phyloP scores from a whole-genome alignment of 2,888 invertebrate genomes.

The Trichacis sp. region DNA sequence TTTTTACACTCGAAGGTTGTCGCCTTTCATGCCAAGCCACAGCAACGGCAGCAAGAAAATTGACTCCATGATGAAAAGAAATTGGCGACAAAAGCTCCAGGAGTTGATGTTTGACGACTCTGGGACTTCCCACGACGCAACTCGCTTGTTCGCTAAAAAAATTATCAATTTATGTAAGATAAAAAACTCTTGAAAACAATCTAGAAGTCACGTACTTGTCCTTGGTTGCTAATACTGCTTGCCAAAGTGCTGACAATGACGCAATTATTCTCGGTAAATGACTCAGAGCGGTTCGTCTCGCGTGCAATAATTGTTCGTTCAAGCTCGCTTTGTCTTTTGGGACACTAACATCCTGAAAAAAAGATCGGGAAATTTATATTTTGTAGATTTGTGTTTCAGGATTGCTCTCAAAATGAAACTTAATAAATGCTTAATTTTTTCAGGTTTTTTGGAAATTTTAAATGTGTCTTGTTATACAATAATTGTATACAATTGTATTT shows the following conservation, averaged over 20 bases:
- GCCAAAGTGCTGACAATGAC: constrained; percentile 84
- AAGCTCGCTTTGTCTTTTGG: constrained; percentile 62
- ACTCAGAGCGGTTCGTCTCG: constrained; percentile 81
- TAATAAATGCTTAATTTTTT: too few relatives aligned
- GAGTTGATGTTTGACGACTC: constrained; percentile 82
- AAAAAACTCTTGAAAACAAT: too few relatives aligned
- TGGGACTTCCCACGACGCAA: constrained; percentile 73
- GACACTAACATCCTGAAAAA: constrained; percentile 55
- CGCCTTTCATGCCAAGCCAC: constrained; percentile 87
- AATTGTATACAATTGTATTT: too few relatives aligned
- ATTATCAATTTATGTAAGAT: too few relatives aligned
- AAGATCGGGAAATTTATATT: constrained; percentile 27
- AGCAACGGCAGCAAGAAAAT: constrained; percentile 85
- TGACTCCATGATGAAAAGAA: constrained; percentile 83
- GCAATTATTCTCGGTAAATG: constrained; percentile 86
- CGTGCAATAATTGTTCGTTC: constrained; percentile 71
- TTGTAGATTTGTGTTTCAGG: too few relatives aligned
- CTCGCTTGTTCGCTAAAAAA: constrained; percentile 70
- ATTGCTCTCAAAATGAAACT: too few relatives aligned
- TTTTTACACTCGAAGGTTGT: constrained; percentile 70
- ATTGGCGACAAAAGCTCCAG: constrained; percentile 87
- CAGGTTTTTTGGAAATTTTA: too few relatives aligned
- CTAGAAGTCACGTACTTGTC: constrained; percentile 70
- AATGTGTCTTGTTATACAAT: too few relatives aligned
- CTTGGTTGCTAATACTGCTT: constrained; percentile 73